Evolutionary conservation across 2,888 invertebrate genomes (phyloP).

Genomic region (Metallyticus violacea): DNA sequence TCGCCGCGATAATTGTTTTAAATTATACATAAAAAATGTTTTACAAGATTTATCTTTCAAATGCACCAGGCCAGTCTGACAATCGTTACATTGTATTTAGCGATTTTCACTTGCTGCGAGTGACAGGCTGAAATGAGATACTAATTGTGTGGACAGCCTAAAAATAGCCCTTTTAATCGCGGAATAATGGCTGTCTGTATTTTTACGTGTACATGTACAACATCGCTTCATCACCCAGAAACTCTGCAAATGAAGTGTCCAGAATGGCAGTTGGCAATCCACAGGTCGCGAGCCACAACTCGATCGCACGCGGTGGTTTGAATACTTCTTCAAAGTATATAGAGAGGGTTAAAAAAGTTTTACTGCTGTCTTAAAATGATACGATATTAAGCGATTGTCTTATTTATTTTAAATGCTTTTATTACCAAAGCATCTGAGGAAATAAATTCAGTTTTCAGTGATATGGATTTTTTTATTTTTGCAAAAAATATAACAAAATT

Average conservation of each 20-base stretch:
- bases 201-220: neutral
- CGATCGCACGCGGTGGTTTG: neutral
- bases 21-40: neutral
- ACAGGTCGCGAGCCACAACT: neutral
- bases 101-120: neutral
- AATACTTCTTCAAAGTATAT: too few relatives aligned
- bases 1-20: too few relatives aligned
- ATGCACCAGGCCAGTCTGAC: neutral
- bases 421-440: too few relatives aligned
- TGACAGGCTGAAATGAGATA: neutral
- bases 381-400: too few relatives aligned
- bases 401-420: too few relatives aligned
- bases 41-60: neutral
- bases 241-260: neutral
- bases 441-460: too few relatives aligned
- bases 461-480: too few relatives aligned
- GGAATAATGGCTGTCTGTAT: neutral
- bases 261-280: neutral
- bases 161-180: neutral
- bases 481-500: too few relatives aligned
- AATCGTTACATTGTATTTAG: neutral
- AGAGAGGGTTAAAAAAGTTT: too few relatives aligned
- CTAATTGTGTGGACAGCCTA: neutral
- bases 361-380: too few relatives aligned
- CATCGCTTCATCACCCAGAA: neutral